Base-by-base conservation (phyloP, 1,140 invertebrate genomes). In the Brachionus sp. region DNA sequence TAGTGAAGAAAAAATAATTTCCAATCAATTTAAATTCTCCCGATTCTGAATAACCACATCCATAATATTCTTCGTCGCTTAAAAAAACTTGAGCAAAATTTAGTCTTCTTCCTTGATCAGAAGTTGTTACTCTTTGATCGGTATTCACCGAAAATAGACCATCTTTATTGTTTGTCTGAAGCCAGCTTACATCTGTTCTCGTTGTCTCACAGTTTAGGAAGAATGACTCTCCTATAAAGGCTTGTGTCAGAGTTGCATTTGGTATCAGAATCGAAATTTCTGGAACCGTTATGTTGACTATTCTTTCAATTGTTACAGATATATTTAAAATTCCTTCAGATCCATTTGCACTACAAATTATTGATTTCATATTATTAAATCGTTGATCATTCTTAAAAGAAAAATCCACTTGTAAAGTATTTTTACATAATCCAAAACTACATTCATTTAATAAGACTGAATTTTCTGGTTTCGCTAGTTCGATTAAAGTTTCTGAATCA, bases 361-460 rank as follows among this genome's bases (percentile, higher is more conserved):
- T 7, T 4, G 70, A 75, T 75, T 75, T 75, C 70, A 75, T 75
- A 9, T 75, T 46, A 29, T 46, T 46, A 25, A 75, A 75, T 29
- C 70, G 6, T 10, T 44, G 16, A 10, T 75, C 70, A 46, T 75
- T 46, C 23, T 25, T 46, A 0, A 75, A 46, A 9, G 19, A 25
- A 12, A 75, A 75, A 33, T 75, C 39, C 3, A 75, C 70, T 44
- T 46, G n/a, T 25, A 75, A 13, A 4, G 42, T 46, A 25, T 75
- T 75, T 7, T 16, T 46, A 25, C 70, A 75, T 25, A 75, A 10
- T 13, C 25, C 13, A 19, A 19, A 23, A 46, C 5, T 75, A 75
- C 70, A 75, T 19, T n/a, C 23, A 50, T 75, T 75, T 1, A 12
- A 10, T 25, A 46, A 13, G 0, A 75, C 3, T 46, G 70, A 75